Evolutionary conservation across 2,797 vertebrate genomes (phyloP).

Genomic region (Geotrypetes seraphini): DNA sequence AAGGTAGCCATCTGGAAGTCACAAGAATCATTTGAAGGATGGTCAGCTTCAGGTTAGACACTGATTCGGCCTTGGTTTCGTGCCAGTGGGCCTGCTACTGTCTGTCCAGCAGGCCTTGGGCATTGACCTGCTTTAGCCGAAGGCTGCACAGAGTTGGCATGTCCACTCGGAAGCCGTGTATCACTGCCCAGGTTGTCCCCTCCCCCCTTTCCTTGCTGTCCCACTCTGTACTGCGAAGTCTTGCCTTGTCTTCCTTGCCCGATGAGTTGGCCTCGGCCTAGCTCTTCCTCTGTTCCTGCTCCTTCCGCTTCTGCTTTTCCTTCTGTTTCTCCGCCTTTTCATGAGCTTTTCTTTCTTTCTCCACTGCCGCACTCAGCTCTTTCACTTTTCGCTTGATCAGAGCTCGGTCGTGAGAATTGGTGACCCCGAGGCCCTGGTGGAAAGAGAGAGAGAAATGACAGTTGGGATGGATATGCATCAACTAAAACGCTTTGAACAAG

Average conservation of each 20-base stretch:
- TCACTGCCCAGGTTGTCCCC: slow-evolving; percentile 2
- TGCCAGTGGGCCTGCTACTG: too few species aligned
- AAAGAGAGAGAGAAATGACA: background rate
- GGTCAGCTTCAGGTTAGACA: too few species aligned
- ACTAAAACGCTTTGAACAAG: background rate
- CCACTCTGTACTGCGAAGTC: background rate
- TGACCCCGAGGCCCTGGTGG: slow-evolving; percentile 61
- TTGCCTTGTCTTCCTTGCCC: background rate
- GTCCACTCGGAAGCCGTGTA: too few species aligned
- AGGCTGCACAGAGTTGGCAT: too few species aligned
- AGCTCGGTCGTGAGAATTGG: slow-evolving; percentile 65
- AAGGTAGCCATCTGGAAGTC: too few species aligned
- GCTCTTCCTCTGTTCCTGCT: slow-evolving; percentile 62
- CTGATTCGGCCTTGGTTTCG: too few species aligned
- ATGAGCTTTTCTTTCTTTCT: slow-evolving; percentile 72
- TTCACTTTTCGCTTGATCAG: slow-evolving; percentile 70
- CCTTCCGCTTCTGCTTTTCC: slow-evolving; percentile 65
- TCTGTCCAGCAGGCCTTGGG: too few species aligned
- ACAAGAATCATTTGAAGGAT: too few species aligned
- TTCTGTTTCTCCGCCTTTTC: slow-evolving; percentile 72
- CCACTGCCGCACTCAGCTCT: slow-evolving; percentile 57
- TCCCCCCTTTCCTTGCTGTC: slow-evolving; percentile 2
- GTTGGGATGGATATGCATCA: background rate
- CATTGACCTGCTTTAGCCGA: too few species aligned
- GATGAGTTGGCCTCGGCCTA: slow-evolving; percentile 18